Percentiles rank a stretch among this genome's conserved stretches.
These are phyloP conservation scores for Megaceryle torquata DNA, from an alignment of 2,113 vertebrate species.

Conservation along the genomic window DNA sequence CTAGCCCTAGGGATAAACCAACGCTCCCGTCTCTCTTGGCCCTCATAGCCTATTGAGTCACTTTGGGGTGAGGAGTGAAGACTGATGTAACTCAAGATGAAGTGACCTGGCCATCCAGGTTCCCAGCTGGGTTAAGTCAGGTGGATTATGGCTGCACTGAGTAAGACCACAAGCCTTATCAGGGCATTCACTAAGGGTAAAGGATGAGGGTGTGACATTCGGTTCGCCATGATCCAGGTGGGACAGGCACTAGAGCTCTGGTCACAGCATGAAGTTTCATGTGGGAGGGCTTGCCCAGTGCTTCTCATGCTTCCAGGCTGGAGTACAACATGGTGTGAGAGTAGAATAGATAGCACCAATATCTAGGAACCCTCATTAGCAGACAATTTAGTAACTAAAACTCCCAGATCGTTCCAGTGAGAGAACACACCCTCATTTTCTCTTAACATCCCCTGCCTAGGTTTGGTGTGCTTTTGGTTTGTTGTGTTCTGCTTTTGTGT, in stretches of 20 bases:
- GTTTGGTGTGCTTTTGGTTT: not conserved
- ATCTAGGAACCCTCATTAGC: accelerated
- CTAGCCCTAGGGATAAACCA: not conserved
- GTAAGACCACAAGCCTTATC: too few species aligned
- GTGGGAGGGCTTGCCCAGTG: not conserved
- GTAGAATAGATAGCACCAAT: not conserved
- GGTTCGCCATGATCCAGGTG: accelerated
- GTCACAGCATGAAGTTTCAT: not conserved
- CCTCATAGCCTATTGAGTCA: accelerated
- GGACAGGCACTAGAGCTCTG: accelerated
- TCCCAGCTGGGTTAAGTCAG: not conserved
- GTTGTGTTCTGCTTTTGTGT: not conserved
- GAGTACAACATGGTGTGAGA: accelerated
- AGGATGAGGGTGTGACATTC: accelerated
- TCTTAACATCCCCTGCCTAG: not conserved
- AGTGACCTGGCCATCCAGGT: not conserved
- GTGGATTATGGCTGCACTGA: accelerated
- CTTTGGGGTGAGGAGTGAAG: too few species aligned
- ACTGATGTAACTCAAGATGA: not conserved
- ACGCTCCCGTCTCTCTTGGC: accelerated
- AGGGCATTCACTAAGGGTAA: accelerated
- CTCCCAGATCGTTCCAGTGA: too few species aligned
- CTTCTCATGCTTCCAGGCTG: not conserved
- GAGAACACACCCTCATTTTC: not conserved
- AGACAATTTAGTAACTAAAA: not conserved